Evolutionary conservation across 2,888 invertebrate species (phyloP).

Genomic region (Smittia aterrima): DNA sequence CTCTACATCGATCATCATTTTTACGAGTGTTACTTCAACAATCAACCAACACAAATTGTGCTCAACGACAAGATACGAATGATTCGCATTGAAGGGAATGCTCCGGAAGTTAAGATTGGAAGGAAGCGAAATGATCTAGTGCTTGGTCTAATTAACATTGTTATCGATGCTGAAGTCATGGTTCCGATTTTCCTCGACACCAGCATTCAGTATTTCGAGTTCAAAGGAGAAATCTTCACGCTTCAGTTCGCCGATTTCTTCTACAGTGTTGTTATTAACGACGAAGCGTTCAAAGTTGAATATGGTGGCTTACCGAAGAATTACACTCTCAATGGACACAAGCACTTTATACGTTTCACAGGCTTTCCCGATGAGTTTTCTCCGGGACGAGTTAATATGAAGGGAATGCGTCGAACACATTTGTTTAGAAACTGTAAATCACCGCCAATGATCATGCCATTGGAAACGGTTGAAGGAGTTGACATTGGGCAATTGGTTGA

Average conservation of each 20-base stretch:
- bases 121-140: constrained; percentile 77
- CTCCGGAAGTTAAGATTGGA: constrained; percentile 92
- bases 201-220: constrained; percentile 74
- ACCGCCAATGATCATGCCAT: constrained; percentile 45
- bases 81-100: constrained; percentile 83
- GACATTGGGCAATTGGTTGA: constrained; percentile 46
- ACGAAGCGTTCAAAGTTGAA: constrained; percentile 72
- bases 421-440: constrained; percentile 43
- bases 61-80: constrained; percentile 74
- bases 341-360: constrained; percentile 78
- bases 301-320: constrained; percentile 83
- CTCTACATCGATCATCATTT: constrained; percentile 84
- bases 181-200: constrained; percentile 80
- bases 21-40: constrained; percentile 92
- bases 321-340: constrained; percentile 68
- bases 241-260: constrained; percentile 75
- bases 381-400: constrained; percentile 68
- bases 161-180: constrained; percentile 76
- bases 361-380: constrained; percentile 70
- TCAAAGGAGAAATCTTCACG: constrained; percentile 70
- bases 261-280: constrained; percentile 74
- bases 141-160: constrained; percentile 78
- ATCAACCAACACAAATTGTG: constrained; percentile 76
- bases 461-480: constrained; percentile 45
- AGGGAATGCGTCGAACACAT: constrained; percentile 68